Conservation (phyloP, 2,888 invertebrate species). For the Himalopsyche japonica region DNA sequence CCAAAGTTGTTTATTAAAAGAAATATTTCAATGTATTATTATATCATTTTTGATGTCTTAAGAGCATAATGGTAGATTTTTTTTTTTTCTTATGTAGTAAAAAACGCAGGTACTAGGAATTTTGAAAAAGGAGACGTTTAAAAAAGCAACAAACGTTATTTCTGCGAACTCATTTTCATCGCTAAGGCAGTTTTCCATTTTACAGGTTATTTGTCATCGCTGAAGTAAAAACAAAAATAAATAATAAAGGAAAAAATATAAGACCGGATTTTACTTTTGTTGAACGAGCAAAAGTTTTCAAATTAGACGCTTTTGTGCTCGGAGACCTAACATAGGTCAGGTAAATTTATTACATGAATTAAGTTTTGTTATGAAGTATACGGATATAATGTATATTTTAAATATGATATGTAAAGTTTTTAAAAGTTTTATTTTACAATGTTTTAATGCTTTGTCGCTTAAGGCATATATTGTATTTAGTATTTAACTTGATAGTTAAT, state of each 20-base stretch:
- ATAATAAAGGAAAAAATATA: background rate
- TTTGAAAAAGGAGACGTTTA: background rate
- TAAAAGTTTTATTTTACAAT: no score
- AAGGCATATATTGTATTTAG: no score
- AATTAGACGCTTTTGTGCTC: background rate
- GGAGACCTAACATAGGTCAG: background rate
- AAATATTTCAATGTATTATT: no score
- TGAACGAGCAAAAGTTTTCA: background rate
- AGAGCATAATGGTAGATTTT: no score
- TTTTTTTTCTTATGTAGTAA: no score
- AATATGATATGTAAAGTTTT: background rate
- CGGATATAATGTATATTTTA: background rate
- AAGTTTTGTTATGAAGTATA: background rate
- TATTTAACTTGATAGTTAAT: no score
- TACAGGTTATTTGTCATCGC: background rate
- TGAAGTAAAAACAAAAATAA: background rate
- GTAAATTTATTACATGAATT: background rate
- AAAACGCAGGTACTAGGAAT: no score
- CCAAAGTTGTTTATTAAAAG: no score
- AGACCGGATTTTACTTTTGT: background rate
- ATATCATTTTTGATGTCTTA: no score
- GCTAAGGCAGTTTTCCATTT: background rate
- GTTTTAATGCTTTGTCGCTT: no score
- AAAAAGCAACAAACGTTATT: no score
- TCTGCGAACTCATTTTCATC: background rate